Evolutionary conservation across 2,113 vertebrate species (phyloP).

Genomic region (Cinclus cinclus): DNA sequence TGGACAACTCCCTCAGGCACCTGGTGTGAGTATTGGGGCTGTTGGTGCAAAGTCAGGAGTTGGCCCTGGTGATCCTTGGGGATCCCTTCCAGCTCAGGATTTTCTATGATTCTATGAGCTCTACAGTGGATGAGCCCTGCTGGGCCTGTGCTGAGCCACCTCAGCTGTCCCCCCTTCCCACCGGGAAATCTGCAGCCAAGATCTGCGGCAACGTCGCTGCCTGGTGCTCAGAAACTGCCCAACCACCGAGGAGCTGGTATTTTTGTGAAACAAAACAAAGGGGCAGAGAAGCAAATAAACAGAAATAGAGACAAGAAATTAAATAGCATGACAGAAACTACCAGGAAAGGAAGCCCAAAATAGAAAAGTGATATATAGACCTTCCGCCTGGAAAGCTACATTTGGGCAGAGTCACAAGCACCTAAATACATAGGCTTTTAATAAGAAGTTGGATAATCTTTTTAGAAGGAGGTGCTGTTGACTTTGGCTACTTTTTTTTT

Average conservation of each 20-base stretch:
- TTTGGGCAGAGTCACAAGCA: neutral
- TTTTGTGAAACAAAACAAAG: neutral
- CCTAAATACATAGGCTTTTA: neutral
- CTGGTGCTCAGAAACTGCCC: neutral
- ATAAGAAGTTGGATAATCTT: neutral
- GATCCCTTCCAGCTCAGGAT: neutral
- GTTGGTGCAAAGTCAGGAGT: neutral
- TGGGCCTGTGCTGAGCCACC: neutral
- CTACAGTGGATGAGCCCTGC: neutral
- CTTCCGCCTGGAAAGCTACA: neutral
- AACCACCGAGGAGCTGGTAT: fast-evolving
- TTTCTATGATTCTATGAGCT: neutral
- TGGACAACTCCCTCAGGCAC: neutral
- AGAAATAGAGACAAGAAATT: neutral
- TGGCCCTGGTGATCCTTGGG: neutral
- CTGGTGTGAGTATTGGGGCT: neutral
- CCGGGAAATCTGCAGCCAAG: neutral
- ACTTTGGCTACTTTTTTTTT: neutral
- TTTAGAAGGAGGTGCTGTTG: neutral
- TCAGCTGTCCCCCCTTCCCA: neutral
- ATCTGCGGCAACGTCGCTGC: neutral
- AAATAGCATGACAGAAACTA: neutral
- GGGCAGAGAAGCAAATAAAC: neutral
- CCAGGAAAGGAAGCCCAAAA: neutral
- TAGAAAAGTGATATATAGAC: neutral